Evolutionary conservation across 2,797 vertebrate species (phyloP), one percentile per base, ranked within the genome.

Genomic region (Mus spretus): DNA sequence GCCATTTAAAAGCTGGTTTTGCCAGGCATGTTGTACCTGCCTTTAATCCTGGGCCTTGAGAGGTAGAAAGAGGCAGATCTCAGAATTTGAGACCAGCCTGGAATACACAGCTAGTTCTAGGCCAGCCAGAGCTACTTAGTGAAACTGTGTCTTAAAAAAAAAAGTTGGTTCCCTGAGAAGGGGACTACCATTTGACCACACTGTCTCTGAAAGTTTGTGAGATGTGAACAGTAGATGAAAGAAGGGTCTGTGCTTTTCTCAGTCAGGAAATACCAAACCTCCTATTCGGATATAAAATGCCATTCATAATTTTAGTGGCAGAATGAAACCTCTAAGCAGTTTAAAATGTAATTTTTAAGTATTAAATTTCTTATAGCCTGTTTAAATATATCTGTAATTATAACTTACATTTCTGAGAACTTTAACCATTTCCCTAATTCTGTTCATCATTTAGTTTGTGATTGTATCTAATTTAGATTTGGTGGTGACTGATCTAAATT

Each of bases 381-480:
- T 95, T 92, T 94, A 89, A 95, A 94, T 90, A 70, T 94, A 96
- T 93, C 95, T 96, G 26, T 95, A 86, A 96, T 82, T 94, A 82
- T 97, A 93, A 93, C 28, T 61, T 87, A 79, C 84, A n/a, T 96
- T 96, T 96, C 85, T 95, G 84, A 97, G 89, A 97, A 96, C 95
- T 97, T 91, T 95, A 91, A 95, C 91, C 80, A 87, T 80, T 89
- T 92, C 81, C 89, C 81, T 87, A 81, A 92, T 83, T 97, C 89
- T 86, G 92, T 96, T 74, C 91, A 91, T 95, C 83, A 91, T 95
- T 96, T 95, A 90, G 93, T 93, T 84, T 95, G 72, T 96, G 95
- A 87, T 80, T 93, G 37, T 20, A 85, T 93, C 79, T 91, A 80
- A 87, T 93, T 95, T 89, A 93, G 82, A 77, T 91, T 95, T 95